Evolutionary conservation across 2,797 vertebrate genomes (phyloP).

Genomic region (Sebastes kiyomatsui): DNA sequence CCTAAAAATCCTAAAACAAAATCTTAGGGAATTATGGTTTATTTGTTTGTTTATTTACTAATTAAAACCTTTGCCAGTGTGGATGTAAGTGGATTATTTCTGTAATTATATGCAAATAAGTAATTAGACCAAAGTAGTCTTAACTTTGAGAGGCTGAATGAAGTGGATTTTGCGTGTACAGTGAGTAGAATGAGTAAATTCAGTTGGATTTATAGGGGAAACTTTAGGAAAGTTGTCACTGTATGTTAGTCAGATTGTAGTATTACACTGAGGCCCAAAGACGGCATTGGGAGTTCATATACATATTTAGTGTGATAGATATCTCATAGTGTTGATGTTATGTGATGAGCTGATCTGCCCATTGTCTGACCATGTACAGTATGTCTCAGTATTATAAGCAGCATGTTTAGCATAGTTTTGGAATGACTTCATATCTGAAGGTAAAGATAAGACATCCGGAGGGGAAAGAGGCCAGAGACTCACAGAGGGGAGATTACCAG

Average conservation of each 20-base stretch:
- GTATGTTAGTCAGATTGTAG: background rate
- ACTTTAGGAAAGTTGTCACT: background rate
- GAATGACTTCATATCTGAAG: slow-evolving; percentile 45
- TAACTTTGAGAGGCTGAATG: background rate
- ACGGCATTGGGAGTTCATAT: background rate
- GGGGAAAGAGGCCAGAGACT: slow-evolving; percentile 40
- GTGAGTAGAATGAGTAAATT: background rate
- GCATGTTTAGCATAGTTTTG: background rate
- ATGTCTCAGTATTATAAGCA: slow-evolving; percentile 2
- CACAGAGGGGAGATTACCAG: slow-evolving; percentile 45
- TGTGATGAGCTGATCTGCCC: background rate
- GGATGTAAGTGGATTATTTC: slow-evolving; percentile 9
- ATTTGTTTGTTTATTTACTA: background rate
- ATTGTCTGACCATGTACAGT: background rate
- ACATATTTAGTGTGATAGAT: background rate
- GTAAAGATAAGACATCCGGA: slow-evolving; percentile 55
- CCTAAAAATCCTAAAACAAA: too few species aligned
- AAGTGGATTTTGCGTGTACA: background rate
- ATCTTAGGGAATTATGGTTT: background rate
- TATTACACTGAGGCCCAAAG: background rate
- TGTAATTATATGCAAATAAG: slow-evolving; percentile 18
- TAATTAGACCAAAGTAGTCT: background rate
- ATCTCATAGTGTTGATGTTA: background rate
- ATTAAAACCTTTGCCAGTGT: background rate
- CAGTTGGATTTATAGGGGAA: background rate